Conservation (phyloP, 2,797 vertebrate species). For the Phalloptychus januarius region DNA sequence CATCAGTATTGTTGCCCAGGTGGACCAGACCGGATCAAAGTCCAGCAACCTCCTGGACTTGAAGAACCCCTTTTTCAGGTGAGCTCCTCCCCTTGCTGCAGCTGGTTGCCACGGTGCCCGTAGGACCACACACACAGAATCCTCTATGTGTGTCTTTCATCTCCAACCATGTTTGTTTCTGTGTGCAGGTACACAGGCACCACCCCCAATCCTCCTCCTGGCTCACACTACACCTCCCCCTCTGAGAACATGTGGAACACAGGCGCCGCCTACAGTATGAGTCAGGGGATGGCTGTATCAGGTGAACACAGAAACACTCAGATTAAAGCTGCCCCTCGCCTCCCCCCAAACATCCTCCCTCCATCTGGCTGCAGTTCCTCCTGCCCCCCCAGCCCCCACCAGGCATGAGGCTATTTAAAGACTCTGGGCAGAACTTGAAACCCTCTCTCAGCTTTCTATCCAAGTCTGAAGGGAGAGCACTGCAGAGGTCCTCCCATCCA, state of each 20-base stretch:
- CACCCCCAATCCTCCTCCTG: conserved; percentile 90
- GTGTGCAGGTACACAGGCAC: conserved; percentile 90
- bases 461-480: not conserved
- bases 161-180: conserved; percentile 20
- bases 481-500: not conserved
- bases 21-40: conserved; percentile 97
- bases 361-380: not conserved
- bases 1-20: conserved; percentile 97
- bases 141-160: not conserved
- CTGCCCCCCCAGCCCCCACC: not conserved
- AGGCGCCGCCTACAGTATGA: conserved; percentile 88
- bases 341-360: not conserved
- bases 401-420: not conserved
- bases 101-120: not conserved
- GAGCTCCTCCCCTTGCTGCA: conserved; percentile 33
- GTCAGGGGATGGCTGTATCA: conserved; percentile 89
- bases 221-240: conserved; percentile 94
- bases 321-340: not conserved
- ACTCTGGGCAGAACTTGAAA: conserved; percentile 1
- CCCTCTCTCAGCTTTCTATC: not conserved
- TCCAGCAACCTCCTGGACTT: conserved; percentile 96
- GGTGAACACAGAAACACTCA: conserved; percentile 74
- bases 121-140: not conserved
- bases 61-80: conserved; percentile 98
- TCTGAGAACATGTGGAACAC: conserved; percentile 97